Percentiles rank a stretch among this genome's conserved stretches.
These are phyloP conservation scores for Microtus oregoni DNA, from an alignment of 2,113 vertebrate genomes.

Conservation along the genomic window DNA sequence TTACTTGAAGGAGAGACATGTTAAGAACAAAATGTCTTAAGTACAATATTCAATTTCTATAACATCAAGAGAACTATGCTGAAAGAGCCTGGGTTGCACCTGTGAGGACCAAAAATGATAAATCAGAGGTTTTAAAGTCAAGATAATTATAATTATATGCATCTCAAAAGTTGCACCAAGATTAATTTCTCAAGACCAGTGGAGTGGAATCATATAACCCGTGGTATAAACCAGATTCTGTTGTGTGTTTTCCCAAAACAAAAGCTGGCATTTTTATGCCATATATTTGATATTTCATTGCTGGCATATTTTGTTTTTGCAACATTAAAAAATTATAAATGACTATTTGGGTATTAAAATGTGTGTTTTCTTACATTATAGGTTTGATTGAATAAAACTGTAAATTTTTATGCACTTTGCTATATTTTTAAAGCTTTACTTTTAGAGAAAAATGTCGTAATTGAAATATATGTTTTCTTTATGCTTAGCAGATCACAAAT, in stretches of 20 bases:
- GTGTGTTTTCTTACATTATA: background rate
- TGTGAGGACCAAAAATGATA: background rate
- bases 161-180: conserved; percentile 10
- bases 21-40: background rate
- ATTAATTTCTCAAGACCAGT: conserved; percentile 24
- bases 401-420: background rate
- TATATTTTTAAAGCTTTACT: background rate
- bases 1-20: background rate
- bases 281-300: background rate
- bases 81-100: background rate
- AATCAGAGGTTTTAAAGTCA: background rate
- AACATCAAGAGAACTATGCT: background rate
- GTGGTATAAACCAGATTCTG: background rate
- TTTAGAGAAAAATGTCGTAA: conserved; percentile 39
- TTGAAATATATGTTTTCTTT: background rate
- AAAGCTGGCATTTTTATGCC: background rate
- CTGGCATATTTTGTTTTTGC: background rate
- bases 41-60: background rate
- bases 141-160: background rate
- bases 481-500: conserved; percentile 19
- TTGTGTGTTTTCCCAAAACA: background rate
- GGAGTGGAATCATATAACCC: background rate
- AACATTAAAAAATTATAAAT: background rate
- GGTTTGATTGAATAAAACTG: conserved; percentile 21
- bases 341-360: background rate